A percentile compares a stretch with the other conserved stretches of the same genome.
Evolutionary conservation across 2,797 vertebrate genomes (phyloP).

Genomic region (Bovichtus variegatus): DNA sequence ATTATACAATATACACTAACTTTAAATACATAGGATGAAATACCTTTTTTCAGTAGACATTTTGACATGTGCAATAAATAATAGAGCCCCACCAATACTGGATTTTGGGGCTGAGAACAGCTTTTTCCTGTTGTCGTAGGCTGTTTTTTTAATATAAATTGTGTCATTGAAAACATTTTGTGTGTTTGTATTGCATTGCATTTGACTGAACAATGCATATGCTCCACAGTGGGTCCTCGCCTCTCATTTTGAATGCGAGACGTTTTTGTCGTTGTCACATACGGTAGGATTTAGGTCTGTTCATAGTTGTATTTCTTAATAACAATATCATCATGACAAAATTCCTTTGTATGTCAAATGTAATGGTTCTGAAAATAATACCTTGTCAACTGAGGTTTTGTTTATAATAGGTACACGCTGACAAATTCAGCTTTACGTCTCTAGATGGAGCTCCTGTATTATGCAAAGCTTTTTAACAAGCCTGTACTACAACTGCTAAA

Average conservation of each 20-base stretch:
- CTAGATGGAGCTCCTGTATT: slow-evolving; percentile 60
- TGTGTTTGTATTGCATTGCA: no score
- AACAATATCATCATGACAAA: not conserved
- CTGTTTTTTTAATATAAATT: no score
- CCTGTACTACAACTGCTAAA: not conserved
- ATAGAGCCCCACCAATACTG: no score
- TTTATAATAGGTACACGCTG: not conserved
- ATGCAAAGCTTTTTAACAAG: not conserved
- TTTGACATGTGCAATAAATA: no score
- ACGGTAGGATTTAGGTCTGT: not conserved
- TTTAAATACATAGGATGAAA: not conserved
- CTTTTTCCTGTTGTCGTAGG: no score
- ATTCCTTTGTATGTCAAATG: not conserved
- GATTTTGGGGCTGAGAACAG: no score
- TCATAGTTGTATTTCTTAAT: not conserved
- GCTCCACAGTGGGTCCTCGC: not conserved
- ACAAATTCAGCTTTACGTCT: slow-evolving; percentile 20
- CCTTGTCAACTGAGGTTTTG: slow-evolving; percentile 16
- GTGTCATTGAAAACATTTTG: no score
- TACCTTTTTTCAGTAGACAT: no score
- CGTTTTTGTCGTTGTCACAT: not conserved
- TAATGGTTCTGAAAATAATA: not conserved
- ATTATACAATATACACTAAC: not conserved
- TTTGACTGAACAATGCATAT: not conserved
- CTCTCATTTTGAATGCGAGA: not conserved